A percentile compares a stretch with the other conserved stretches of the same genome.
These are phyloP conservation scores for Epinotia brunnichana DNA, from an alignment of 2,888 invertebrate species.

Conservation along the genomic window DNA sequence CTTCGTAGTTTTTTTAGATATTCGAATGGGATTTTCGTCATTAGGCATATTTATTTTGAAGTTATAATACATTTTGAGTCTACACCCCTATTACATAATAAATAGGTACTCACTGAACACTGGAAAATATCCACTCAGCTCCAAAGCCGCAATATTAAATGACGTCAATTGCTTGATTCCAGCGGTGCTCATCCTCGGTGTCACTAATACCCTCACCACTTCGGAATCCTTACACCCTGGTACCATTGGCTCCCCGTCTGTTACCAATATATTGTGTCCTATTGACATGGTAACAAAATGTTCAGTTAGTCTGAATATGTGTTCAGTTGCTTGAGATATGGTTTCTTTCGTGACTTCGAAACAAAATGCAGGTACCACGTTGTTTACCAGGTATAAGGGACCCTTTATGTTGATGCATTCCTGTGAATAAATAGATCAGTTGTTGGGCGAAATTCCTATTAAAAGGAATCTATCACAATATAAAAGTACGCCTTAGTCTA, in stretches of 20 bases:
- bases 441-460: not conserved
- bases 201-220: constrained; percentile 85
- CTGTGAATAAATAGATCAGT: constrained; percentile 71
- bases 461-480: not conserved
- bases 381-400: constrained; percentile 79
- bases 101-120: constrained; percentile 83
- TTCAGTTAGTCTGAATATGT: constrained; percentile 78
- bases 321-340: constrained; percentile 58
- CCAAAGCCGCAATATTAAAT: constrained; percentile 89
- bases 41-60: too few relatives aligned
- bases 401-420: constrained; percentile 80
- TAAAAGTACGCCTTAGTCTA: not conserved
- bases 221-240: constrained; percentile 54
- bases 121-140: constrained; percentile 90
- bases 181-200: constrained; percentile 84
- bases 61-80: too few relatives aligned
- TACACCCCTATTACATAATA: not conserved
- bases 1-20: too few relatives aligned
- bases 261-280: constrained; percentile 90
- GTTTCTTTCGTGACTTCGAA: constrained; percentile 79
- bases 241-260: constrained; percentile 74
- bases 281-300: constrained; percentile 85
- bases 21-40: too few relatives aligned
- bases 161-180: constrained; percentile 83
- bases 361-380: constrained; percentile 88